phyloP scores from a whole-genome alignment of 2,113 vertebrate species.

The Nematolebias whitei region DNA sequence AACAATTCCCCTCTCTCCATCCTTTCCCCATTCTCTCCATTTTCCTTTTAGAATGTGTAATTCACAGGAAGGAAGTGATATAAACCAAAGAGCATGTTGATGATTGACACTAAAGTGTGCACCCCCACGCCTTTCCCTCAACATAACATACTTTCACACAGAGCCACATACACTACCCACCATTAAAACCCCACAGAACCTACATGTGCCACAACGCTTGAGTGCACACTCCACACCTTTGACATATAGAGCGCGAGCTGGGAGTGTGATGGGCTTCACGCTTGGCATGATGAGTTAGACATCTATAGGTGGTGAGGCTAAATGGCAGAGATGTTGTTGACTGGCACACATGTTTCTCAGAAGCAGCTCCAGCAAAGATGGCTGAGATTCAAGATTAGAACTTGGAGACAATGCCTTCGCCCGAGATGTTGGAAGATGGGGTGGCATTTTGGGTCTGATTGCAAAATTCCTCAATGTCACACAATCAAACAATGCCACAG shows the following conservation, averaged over 20 bases:
- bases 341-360: constrained; percentile 3
- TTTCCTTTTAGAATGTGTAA: constrained; percentile 52
- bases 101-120: constrained; percentile 65
- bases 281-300: constrained; percentile 51
- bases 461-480: constrained; percentile 44
- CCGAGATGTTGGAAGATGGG: constrained; percentile 44
- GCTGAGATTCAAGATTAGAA: constrained; percentile 16
- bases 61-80: constrained; percentile 68
- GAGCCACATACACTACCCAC: constrained; percentile 27
- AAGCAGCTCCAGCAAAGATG: constrained; percentile 34
- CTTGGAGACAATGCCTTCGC: constrained; percentile 47
- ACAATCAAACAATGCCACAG: constrained; percentile 2
- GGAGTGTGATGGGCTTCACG: constrained; percentile 26
- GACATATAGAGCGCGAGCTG: constrained; percentile 31
- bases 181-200: constrained; percentile 59
- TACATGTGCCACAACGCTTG: constrained; percentile 65
- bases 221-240: constrained; percentile 41
- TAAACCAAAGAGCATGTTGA: constrained; percentile 49
- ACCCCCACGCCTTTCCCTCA: constrained; percentile 7
- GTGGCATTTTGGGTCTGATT: constrained; percentile 28
- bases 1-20: constrained; percentile 17
- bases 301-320: constrained; percentile 37
- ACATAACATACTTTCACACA: constrained; percentile 19
- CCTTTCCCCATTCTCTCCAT: constrained; percentile 20
- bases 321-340: constrained; percentile 36